These are phyloP conservation scores for Clavelina lepadiformis DNA, from an alignment of 23 tunicate species.

Conservation along the genomic window DNA sequence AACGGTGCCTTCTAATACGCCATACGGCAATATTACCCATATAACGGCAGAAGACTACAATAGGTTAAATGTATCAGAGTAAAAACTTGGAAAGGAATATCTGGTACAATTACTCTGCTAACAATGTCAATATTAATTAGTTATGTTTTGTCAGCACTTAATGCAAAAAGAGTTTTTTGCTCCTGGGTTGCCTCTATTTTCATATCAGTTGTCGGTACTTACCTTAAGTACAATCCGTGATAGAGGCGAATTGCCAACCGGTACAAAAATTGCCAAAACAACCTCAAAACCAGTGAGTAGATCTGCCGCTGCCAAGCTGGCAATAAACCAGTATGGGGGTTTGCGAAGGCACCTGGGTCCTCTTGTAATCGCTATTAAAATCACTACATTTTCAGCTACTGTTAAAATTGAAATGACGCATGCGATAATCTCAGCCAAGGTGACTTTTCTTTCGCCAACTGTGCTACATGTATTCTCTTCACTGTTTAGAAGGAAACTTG, in stretches of 20 bases:
- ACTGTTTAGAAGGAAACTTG: neutral
- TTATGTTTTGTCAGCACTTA: too few species aligned
- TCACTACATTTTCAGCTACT: constrained; percentile 44
- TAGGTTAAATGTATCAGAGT: too few species aligned
- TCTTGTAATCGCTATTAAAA: constrained; percentile 57
- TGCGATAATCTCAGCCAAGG: constrained; percentile 73
- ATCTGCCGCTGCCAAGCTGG: constrained; percentile 85
- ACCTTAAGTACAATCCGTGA: constrained; percentile 87
- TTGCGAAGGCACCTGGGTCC: constrained; percentile 75
- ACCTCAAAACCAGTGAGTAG: constrained; percentile 81
- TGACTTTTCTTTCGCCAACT: constrained; percentile 23
- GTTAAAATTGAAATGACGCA: constrained; percentile 73
- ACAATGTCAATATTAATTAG: too few species aligned
- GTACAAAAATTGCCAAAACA: constrained; percentile 66
- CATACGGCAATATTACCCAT: too few species aligned
- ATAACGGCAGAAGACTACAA: too few species aligned
- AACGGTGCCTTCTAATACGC: too few species aligned
- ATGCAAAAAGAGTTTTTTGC: too few species aligned
- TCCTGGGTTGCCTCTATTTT: too few species aligned
- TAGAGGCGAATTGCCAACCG: constrained; percentile 64
- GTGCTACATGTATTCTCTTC: constrained; percentile 5
- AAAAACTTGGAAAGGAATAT: too few species aligned
- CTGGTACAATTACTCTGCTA: too few species aligned
- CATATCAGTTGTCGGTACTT: too few species aligned
- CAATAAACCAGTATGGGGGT: constrained; percentile 93